Percentiles rank a stretch among this genome's conserved stretches.
Evolutionary conservation across 35 echinoderm and acorn worm genomes (phyloP).

Genomic region (Apostichopus californicus): DNA sequence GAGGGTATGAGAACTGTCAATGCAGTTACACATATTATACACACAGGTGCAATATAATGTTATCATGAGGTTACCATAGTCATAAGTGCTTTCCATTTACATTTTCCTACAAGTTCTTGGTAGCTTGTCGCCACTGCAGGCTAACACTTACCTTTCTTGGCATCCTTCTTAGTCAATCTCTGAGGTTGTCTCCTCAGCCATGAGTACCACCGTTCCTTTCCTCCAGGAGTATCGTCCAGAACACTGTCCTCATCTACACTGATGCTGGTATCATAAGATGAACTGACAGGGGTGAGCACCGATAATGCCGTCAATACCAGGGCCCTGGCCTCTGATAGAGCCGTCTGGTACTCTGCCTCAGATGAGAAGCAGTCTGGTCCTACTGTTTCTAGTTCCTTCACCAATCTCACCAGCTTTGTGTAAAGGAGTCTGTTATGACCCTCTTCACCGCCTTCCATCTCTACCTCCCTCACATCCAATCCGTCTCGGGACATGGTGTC

Average conservation of each 20-base stretch:
- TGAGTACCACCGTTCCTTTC: not conserved
- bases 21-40: no score
- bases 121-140: no score
- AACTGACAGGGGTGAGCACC: conserved; percentile 56
- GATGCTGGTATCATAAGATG: conserved; percentile 23
- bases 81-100: no score
- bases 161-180: not conserved
- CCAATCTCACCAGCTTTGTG: conserved; percentile 44
- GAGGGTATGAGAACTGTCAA: no score
- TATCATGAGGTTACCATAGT: no score
- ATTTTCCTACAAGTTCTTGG: no score
- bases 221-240: not conserved
- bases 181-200: conserved; percentile 39
- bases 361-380: conserved; percentile 40
- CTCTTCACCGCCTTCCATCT: not conserved
- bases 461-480: not conserved
- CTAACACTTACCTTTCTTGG: not conserved
- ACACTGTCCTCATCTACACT: not conserved
- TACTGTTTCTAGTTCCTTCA: conserved; percentile 46
- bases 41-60: no score
- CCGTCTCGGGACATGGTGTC: not conserved
- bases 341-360: conserved; percentile 42
- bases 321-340: conserved; percentile 46
- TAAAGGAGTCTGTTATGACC: conserved; percentile 55
- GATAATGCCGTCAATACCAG: conserved; percentile 66